Evolutionary conservation across 2,888 invertebrate species (phyloP).

Genomic region (Cantharis nigra): DNA sequence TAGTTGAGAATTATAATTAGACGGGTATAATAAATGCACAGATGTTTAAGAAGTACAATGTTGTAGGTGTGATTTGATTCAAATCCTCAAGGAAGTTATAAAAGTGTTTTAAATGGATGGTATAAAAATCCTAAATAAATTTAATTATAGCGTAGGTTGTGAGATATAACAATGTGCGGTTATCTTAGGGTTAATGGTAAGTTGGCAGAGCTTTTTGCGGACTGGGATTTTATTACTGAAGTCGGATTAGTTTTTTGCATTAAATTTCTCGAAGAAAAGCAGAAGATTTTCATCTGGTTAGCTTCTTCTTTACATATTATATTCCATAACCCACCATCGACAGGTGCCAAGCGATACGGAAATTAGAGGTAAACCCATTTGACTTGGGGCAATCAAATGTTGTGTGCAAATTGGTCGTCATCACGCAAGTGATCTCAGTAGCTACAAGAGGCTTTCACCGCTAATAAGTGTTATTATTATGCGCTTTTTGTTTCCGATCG

Average conservation of each 20-base stretch:
- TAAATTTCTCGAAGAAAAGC: background rate
- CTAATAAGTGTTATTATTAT: conserved; percentile 22
- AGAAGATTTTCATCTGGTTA: background rate
- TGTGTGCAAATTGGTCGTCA: conserved; percentile 19
- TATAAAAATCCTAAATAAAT: background rate
- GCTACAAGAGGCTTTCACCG: conserved; percentile 30
- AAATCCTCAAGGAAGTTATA: background rate
- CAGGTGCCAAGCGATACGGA: conserved; percentile 14
- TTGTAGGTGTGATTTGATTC: background rate
- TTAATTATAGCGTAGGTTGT: background rate
- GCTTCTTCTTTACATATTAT: background rate
- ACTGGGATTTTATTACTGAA: background rate
- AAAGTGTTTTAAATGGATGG: conserved; percentile 1
- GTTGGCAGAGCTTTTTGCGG: background rate
- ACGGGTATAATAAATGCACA: background rate
- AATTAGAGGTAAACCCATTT: conserved; percentile 25
- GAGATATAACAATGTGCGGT: background rate
- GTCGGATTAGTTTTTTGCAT: background rate
- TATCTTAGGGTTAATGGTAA: background rate
- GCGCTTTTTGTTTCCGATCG: conserved; percentile 29
- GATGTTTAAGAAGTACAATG: background rate
- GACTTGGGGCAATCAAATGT: conserved; percentile 19
- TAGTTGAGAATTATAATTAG: background rate
- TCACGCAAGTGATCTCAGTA: conserved; percentile 29
- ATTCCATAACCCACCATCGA: background rate